These are phyloP conservation scores for Macroglossus sobrinus DNA, from an alignment of 2,113 vertebrate genomes.

Conservation along the genomic window DNA sequence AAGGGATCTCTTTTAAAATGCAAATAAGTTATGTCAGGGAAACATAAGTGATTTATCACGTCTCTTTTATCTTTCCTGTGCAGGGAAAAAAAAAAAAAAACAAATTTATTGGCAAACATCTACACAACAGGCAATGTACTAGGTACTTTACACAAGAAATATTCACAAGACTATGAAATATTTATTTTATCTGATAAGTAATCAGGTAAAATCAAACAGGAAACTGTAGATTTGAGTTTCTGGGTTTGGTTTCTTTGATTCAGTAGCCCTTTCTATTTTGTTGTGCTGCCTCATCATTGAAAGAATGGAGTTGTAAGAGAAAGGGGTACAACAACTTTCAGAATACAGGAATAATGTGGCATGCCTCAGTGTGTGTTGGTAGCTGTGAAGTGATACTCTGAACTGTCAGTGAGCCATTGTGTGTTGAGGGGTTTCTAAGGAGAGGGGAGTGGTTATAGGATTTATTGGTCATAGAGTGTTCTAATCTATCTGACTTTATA, in stretches of 20 bases:
- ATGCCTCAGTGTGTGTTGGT: neutral
- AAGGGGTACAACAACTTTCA: neutral
- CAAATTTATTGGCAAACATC: neutral
- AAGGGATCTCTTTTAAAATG: neutral
- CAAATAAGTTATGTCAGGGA: neutral
- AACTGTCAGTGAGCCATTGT: neutral
- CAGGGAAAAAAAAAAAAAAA: neutral
- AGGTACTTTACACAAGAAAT: neutral
- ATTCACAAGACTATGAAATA: neutral
- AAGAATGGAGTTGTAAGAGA: neutral
- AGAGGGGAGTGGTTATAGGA: neutral
- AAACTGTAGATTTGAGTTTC: neutral
- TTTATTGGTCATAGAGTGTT: neutral
- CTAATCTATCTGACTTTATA: neutral
- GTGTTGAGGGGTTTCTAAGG: neutral
- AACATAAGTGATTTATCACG: neutral
- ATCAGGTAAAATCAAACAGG: neutral
- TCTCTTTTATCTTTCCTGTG: neutral
- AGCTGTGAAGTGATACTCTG: neutral
- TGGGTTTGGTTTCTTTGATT: neutral
- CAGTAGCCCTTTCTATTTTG: neutral
- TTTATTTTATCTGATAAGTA: neutral
- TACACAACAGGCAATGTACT: neutral
- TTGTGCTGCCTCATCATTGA: neutral
- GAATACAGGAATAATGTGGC: neutral